Conservation (phyloP, 2,113 vertebrate species). For the Antigone vipio region DNA sequence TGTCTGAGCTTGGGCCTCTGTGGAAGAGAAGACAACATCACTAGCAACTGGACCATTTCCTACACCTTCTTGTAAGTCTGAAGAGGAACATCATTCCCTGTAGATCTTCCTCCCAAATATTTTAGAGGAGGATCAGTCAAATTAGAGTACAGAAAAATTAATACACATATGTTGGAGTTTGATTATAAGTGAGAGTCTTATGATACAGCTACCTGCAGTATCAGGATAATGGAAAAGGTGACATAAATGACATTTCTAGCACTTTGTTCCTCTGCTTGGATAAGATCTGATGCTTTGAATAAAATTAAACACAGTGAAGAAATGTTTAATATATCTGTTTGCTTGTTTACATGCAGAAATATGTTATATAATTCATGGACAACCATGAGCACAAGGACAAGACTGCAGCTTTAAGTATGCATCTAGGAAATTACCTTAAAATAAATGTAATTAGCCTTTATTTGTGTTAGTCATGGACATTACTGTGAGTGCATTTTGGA, state of each 20-base stretch:
- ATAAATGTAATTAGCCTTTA: not conserved
- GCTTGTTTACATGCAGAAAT: not conserved
- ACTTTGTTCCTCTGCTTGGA: not conserved
- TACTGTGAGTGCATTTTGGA: not conserved
- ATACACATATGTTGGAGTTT: not conserved
- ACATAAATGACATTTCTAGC: not conserved
- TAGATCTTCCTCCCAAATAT: not conserved
- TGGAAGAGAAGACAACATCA: not conserved
- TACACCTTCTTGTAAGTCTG: not conserved
- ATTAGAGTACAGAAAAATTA: not conserved
- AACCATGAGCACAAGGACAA: not conserved
- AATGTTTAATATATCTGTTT: not conserved
- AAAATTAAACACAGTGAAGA: not conserved
- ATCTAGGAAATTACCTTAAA: not conserved
- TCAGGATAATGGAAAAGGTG: not conserved
- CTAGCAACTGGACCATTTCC: not conserved
- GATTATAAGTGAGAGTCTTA: not conserved
- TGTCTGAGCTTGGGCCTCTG: not conserved
- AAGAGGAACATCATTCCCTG: not conserved
- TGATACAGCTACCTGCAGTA: accelerated
- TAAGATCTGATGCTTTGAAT: not conserved
- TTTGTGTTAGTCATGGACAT: not conserved
- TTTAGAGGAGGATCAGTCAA: not conserved
- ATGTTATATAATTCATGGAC: not conserved
- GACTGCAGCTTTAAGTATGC: not conserved